Percentiles rank a stretch among this genome's conserved stretches.
Evolutionary conservation across 2,888 invertebrate genomes (phyloP).

Genomic region (Serrognathus titanus): DNA sequence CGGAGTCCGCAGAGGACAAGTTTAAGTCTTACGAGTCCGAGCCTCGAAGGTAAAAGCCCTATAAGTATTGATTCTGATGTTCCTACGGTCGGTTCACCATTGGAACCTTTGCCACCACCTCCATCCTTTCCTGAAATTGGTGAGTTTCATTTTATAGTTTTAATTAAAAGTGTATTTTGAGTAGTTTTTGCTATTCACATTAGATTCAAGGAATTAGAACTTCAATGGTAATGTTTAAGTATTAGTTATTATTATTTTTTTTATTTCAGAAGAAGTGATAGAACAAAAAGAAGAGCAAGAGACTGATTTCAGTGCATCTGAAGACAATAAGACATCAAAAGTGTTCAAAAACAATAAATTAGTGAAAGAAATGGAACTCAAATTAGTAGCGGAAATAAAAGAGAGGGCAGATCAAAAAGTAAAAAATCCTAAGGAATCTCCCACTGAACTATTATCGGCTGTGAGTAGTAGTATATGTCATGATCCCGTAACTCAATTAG

Average conservation of each 20-base stretch:
- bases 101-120: slow-evolving; percentile 47
- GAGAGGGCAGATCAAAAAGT: slow-evolving; percentile 69
- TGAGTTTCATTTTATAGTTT: slow-evolving; percentile 24
- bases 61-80: slow-evolving; percentile 48
- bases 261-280: slow-evolving; percentile 17
- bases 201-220: too few species aligned
- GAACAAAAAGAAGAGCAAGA: slow-evolving; percentile 21
- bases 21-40: slow-evolving; percentile 45
- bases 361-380: slow-evolving; percentile 81
- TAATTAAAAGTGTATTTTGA: neutral
- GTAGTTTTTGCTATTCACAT: neutral
- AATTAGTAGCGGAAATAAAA: slow-evolving; percentile 80
- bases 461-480: slow-evolving; percentile 55
- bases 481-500: slow-evolving; percentile 77
- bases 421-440: slow-evolving; percentile 55
- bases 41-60: slow-evolving; percentile 46
- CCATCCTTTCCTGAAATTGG: slow-evolving; percentile 41
- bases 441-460: slow-evolving; percentile 41
- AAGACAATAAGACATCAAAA: slow-evolving; percentile 44
- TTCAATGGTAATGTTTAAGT: too few species aligned
- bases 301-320: slow-evolving; percentile 21
- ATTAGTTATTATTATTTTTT: neutral
- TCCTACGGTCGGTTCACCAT: slow-evolving; percentile 51
- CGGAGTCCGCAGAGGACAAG: slow-evolving; percentile 44
- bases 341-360: slow-evolving; percentile 54